These are phyloP conservation scores for Enteromius trimaculatus DNA, from an alignment of 2,797 vertebrate genomes.

Conservation along the genomic window DNA sequence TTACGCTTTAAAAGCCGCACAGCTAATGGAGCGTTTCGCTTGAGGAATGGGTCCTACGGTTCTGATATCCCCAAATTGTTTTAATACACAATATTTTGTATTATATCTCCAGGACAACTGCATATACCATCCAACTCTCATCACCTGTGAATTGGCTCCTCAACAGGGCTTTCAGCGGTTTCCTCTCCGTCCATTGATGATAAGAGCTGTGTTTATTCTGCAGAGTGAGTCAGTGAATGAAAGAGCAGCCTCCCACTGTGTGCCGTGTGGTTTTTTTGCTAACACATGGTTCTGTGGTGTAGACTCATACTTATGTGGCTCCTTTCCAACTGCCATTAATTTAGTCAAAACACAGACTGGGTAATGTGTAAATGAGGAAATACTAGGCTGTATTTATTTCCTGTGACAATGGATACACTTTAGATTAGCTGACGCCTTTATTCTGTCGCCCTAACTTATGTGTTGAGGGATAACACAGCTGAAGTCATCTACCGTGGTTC, in stretches of 20 bases:
- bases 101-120: conserved; percentile 24
- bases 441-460: not conserved
- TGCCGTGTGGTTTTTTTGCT: conserved; percentile 21
- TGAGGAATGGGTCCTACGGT: not conserved
- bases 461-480: conserved; percentile 32
- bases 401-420: conserved; percentile 30
- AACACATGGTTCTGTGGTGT: conserved; percentile 31
- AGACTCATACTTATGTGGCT: conserved; percentile 33
- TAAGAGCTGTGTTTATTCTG: conserved; percentile 41
- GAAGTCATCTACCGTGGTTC: conserved; percentile 7
- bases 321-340: conserved; percentile 36
- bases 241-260: conserved; percentile 17
- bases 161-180: not conserved
- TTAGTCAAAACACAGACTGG: conserved; percentile 17
- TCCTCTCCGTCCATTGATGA: conserved; percentile 43
- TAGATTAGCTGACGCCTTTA: conserved; percentile 21
- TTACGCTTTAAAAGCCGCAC: conserved; percentile 47
- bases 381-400: conserved; percentile 37
- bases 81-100: conserved; percentile 12
- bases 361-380: conserved; percentile 34
- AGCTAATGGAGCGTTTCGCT: conserved; percentile 17
- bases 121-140: not conserved
- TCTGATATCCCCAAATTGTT: conserved; percentile 4
- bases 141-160: conserved; percentile 21
- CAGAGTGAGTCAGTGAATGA: conserved; percentile 44